Evolutionary conservation across 2,797 vertebrate genomes (phyloP).

Genomic region (Eulemur mongoz): DNA sequence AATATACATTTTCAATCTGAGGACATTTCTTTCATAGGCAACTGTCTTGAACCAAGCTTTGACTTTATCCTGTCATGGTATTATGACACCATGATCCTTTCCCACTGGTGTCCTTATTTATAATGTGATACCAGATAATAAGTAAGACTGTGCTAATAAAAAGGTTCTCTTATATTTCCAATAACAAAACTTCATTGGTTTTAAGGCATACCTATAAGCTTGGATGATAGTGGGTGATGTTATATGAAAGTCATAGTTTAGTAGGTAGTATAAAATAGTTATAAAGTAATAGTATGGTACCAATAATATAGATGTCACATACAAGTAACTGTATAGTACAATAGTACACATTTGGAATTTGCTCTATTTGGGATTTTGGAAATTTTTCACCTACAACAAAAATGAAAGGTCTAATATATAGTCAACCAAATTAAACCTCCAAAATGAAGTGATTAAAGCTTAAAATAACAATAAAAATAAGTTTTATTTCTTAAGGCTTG

Average conservation of each 20-base stretch:
- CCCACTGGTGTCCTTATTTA: slow-evolving; percentile 7
- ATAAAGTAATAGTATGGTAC: background rate
- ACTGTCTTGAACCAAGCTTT: slow-evolving; percentile 24
- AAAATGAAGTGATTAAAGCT: slow-evolving; percentile 35
- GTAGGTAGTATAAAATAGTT: background rate
- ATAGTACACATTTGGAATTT: slow-evolving; percentile 35
- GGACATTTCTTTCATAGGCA: slow-evolving; percentile 52
- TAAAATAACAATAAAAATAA: slow-evolving; percentile 41
- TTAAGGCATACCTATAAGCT: background rate
- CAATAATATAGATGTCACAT: background rate
- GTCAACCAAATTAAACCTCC: background rate
- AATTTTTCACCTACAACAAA: slow-evolving; percentile 41
- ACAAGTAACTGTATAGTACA: background rate
- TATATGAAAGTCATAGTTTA: background rate
- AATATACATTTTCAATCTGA: slow-evolving; percentile 43
- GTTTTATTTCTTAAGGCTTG: slow-evolving; percentile 37
- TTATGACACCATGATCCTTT: background rate
- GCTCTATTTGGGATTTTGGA: background rate
- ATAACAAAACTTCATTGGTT: slow-evolving; percentile 7
- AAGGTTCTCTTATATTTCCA: background rate
- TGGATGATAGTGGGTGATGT: background rate
- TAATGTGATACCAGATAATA: slow-evolving; percentile 2
- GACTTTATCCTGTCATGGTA: background rate
- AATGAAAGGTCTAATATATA: background rate
- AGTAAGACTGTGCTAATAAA: slow-evolving; percentile 33